These are phyloP conservation scores for Macquaria ambigua DNA, from an alignment of 2,113 vertebrate species.

Conservation along the genomic window DNA sequence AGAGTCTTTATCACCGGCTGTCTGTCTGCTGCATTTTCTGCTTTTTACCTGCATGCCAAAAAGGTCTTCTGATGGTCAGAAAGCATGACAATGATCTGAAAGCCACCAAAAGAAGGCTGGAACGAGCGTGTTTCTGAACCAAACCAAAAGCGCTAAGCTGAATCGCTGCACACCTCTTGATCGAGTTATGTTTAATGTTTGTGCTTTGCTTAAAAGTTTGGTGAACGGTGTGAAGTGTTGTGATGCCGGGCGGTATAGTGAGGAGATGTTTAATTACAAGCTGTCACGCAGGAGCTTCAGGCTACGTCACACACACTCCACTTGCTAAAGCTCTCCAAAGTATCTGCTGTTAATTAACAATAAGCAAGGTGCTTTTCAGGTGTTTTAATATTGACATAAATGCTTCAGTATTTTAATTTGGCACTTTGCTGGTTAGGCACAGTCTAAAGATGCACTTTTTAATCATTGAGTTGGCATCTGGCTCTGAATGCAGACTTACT, in stretches of 20 bases:
- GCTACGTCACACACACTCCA: neutral
- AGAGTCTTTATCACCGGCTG: constrained; percentile 51
- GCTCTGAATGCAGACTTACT: neutral
- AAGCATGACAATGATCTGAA: constrained; percentile 72
- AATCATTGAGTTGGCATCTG: neutral
- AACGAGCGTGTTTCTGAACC: constrained; percentile 65
- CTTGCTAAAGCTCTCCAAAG: neutral
- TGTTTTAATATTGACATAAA: neutral
- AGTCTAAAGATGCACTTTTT: neutral
- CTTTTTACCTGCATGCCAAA: constrained; percentile 88
- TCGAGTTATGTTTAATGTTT: constrained; percentile 81
- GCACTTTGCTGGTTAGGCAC: neutral
- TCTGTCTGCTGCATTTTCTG: constrained; percentile 78
- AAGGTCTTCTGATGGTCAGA: constrained; percentile 74
- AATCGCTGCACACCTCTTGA: constrained; percentile 88
- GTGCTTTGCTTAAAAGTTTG: constrained; percentile 75
- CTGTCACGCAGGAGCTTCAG: neutral
- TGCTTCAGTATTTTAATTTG: neutral
- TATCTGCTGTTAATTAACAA: neutral
- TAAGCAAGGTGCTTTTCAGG: neutral
- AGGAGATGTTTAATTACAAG: neutral
- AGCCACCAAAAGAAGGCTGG: constrained; percentile 32
- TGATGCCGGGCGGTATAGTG: neutral
- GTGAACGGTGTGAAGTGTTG: constrained; percentile 49
- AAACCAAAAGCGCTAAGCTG: constrained; percentile 70